phyloP scores from a whole-genome alignment of 37 sponge, comb jelly and placozoan species.

The Tethya wilhelma region DNA sequence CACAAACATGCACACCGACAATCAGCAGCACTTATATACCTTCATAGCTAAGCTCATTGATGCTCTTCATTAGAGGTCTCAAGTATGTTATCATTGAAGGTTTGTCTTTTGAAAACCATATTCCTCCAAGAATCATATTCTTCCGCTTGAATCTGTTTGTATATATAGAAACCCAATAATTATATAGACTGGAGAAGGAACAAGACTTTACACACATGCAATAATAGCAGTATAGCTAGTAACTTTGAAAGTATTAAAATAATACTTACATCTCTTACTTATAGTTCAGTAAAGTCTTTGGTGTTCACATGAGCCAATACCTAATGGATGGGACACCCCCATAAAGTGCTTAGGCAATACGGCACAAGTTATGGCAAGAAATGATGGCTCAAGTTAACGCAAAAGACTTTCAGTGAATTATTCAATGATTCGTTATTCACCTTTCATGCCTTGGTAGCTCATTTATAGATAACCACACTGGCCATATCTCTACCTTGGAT shows the following conservation, averaged over 20 bases:
- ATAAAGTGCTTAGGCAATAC: too few relatives aligned
- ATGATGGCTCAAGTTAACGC: neutral
- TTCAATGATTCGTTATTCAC: neutral
- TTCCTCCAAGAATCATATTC: neutral
- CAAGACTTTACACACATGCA: too few relatives aligned
- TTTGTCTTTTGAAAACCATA: neutral
- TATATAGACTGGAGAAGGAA: too few relatives aligned
- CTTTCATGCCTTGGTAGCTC: slow-evolving; percentile 5
- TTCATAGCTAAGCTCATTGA: neutral
- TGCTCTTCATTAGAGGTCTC: neutral
- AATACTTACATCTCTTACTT: too few relatives aligned
- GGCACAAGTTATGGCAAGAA: neutral
- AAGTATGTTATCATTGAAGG: neutral
- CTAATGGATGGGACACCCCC: too few relatives aligned
- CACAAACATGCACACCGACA: too few relatives aligned
- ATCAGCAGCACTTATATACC: neutral
- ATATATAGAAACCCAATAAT: too few relatives aligned
- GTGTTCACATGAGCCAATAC: too few relatives aligned
- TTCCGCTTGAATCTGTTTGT: too few relatives aligned
- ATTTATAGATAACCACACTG: slow-evolving; percentile 4
- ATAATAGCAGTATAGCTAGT: too few relatives aligned
- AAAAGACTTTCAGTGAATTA: neutral
- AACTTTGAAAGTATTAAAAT: too few relatives aligned
- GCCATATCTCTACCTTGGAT: neutral
- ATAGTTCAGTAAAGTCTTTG: too few relatives aligned